Base-by-base conservation (phyloP, 1,140 invertebrate genomes). In the Drosophila orena region DNA sequence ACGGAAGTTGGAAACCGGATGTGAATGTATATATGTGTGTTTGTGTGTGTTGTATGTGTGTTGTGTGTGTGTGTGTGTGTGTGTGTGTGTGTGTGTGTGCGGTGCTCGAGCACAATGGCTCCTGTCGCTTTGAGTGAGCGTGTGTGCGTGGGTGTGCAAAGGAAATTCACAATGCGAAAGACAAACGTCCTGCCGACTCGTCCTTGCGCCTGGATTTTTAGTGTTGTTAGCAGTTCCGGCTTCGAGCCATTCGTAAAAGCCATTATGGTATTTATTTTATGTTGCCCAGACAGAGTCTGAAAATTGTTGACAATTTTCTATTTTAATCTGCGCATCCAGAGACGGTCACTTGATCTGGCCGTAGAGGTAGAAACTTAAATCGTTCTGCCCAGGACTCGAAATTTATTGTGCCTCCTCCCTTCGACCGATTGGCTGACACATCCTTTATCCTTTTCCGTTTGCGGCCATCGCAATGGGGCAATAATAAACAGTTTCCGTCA, bases 401-500 rank as follows among this genome's bases (percentile, higher is more conserved):
- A 70, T 70, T 70, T 70, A 70, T 70, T 49, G 43, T 50, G 43
- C 37, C 17, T 34, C 24, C 40, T 15, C 44, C 37, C 27, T 37
- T 38, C 61, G 14, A 17, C 53, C 34, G 35, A 47, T 46, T 40
- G 57, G 30, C 66, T 59, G 70, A 89, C 80, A 80, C 75, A 78
- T 79, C 86, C 84, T 79, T 83, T 62, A 84, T 89, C 85, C 85
- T 84, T 75, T 89, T 83, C 83, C 79, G 83, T 52, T 88, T 66
- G 65, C 61, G 46, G 55, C 44, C 43, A 30, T 30, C 43, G 53
- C 75, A 78, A 78, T 77, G 79, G 69, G 68, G 77, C 79, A 89
- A 90, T 89, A 89, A 89, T 89, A 89, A 89, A 89, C 84, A 90
- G 79, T 84, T 89, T 89, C 84, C 84, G 84, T 84, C 80, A 89